These are phyloP conservation scores for Caenorhabditis sulstoni DNA, from an alignment of 2,888 invertebrate genomes.

Conservation along the genomic window DNA sequence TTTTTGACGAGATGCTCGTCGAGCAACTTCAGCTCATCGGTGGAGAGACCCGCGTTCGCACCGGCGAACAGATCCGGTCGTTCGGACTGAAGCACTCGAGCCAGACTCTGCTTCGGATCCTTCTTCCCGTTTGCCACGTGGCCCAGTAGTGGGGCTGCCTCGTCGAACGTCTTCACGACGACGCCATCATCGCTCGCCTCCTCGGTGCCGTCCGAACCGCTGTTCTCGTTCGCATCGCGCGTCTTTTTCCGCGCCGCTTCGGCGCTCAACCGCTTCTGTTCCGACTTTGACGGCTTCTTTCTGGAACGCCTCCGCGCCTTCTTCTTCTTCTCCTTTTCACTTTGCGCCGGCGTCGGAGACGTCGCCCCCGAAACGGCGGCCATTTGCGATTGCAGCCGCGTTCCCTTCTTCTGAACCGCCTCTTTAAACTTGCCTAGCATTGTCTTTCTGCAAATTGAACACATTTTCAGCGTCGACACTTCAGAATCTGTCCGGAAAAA, in stretches of 20 bases:
- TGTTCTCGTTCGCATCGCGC: too few relatives aligned
- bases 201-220: too few relatives aligned
- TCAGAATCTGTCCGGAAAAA: background rate
- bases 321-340: background rate
- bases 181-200: too few relatives aligned
- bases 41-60: background rate
- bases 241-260: too few relatives aligned
- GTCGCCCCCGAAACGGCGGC: background rate
- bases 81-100: background rate
- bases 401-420: background rate
- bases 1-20: constrained; percentile 3
- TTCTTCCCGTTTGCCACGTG: background rate
- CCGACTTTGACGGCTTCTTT: background rate
- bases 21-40: background rate
- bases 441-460: background rate
- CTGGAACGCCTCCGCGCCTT: background rate
- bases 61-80: constrained; percentile 6
- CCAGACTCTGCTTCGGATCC: background rate
- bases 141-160: background rate
- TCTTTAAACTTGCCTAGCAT: constrained; percentile 4
- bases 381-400: background rate
- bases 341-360: background rate
- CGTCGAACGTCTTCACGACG: too few relatives aligned
- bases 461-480: background rate
- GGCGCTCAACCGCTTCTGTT: background rate